These are phyloP conservation scores for Notoglanidium macrostoma DNA, from an alignment of 2,797 vertebrate genomes.

Conservation along the genomic window DNA sequence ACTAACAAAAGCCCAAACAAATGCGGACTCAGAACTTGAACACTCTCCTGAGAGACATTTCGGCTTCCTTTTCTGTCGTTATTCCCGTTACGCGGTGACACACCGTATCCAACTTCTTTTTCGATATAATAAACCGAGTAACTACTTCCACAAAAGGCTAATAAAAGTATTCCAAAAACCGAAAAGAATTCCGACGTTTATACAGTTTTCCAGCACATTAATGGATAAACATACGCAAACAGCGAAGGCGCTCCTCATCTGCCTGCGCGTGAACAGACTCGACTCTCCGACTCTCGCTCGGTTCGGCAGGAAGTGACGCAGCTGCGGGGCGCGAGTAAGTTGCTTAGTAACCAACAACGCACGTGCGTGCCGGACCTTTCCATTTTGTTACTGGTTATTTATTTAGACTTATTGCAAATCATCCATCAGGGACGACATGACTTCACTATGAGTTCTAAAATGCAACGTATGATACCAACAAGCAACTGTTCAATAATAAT, in stretches of 20 bases:
- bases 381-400: neutral
- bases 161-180: neutral
- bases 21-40: neutral
- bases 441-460: neutral
- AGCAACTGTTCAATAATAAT: neutral
- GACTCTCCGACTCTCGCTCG: slow-evolving; percentile 44
- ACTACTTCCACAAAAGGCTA: neutral
- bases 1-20: neutral
- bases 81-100: neutral
- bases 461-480: neutral
- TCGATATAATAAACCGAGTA: neutral
- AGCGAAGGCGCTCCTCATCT: slow-evolving; percentile 16
- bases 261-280: slow-evolving; percentile 50
- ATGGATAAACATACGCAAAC: neutral
- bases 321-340: slow-evolving; percentile 49
- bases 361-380: slow-evolving; percentile 20
- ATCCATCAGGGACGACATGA: neutral
- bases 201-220: neutral
- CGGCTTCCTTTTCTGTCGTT: neutral
- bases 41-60: neutral
- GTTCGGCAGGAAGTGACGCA: slow-evolving; percentile 74
- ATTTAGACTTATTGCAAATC: neutral
- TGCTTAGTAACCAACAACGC: slow-evolving; percentile 61
- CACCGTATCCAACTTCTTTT: slow-evolving; percentile 15
- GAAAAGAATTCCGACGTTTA: slow-evolving; percentile 2